Evolutionary conservation across 2,888 invertebrate genomes (phyloP), one percentile per base, ranked within the genome.

Genomic region (Lithophane leautieri): DNA sequence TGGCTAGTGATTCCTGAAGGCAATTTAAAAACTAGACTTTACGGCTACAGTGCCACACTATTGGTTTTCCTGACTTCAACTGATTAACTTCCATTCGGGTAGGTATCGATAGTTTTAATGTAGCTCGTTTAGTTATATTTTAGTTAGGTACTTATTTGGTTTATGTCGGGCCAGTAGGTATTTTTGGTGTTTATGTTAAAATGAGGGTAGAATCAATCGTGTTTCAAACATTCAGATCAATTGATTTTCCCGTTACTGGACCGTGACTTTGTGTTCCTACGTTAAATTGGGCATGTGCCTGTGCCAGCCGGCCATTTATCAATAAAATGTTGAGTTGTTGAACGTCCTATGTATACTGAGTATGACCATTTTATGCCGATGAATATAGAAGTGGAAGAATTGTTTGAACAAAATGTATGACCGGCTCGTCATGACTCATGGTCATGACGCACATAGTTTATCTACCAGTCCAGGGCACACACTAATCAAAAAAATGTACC

Each of bases 301-400:
- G 40, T 68, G 62, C 86, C 86, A 83, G 81, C 25, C 56, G 69
- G 73, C 61, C 73, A 86, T 86, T 88, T 84, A 88, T 88, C 76
- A 88, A 81, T 88, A 78, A 87, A 77, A 79, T 70, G 60, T 85
- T 74, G 81, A 75, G 67, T 70, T 75, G 66, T 70, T 84, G 84
- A 80, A 86, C 79, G 85, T 83, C 66, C 80, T 84, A 67, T 63
- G 75, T 69, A 65, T 52, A 63, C 52, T 83, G 73, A 62, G 42
- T 66, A 60, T 63, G 70, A 58, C 52, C 61, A 54, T 19, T 54
- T 62, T 80, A 2, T 67, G 47, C 12, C 19, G 22, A 63, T 63
- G 47, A 83, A 79, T 83, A 70, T 25, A 11, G 11, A 58, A 40
- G 16, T n/a, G 44, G 34, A 14, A 58, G n/a, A 47, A 4, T 56